Base-by-base conservation (phyloP, 2,797 vertebrate genomes). In the Staurois parvus region DNA sequence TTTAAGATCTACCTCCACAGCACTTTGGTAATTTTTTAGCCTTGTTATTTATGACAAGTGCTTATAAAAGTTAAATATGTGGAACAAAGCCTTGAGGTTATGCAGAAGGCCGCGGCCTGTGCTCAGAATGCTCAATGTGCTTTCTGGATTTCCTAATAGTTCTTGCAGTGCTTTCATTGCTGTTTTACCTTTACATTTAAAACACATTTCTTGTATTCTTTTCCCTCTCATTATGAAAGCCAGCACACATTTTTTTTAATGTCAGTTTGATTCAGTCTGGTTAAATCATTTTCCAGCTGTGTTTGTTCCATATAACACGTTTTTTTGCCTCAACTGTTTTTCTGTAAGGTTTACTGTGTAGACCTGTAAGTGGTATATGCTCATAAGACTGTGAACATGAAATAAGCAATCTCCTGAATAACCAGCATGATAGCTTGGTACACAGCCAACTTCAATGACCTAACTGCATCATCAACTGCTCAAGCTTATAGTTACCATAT, bases 41-140 rank as follows among this genome's bases (percentile, higher is more conserved):
- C 76, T 83, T 67, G 81, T 87, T 83, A 87, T 87, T 87, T 87
- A 87, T 87, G 85, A 84, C 81, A 84, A 79, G 76, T 75, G 62
- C 80, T 87, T 79, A 79, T 87, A 75, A 87, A 84, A 83, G 56
- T 83, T 79, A 87, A 87, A 83, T 82, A 84, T 45, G 81, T 87
- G 81, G 70, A 87, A 87, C 81, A 87, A 75, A 83, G 76, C 85
- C 81, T 87, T 83, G 70, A 87, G 81, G 85, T 83, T 83, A 87
- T 87, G 19, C 45, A 83, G 79, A 42, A 83, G 80, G 76, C 85
- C 26, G 28, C 12, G 42, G 48, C 75, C 59, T 30, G 80, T 87
- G 28, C 42, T 79, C 48, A 15, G 67, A 87, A 79, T 59, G 62
- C 56, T 59, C 56, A 79, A 56, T 75, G 26, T 45, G n/a, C 52